Conservation (phyloP, 2,888 invertebrate species). For the Cataglyphis altisquamis region DNA sequence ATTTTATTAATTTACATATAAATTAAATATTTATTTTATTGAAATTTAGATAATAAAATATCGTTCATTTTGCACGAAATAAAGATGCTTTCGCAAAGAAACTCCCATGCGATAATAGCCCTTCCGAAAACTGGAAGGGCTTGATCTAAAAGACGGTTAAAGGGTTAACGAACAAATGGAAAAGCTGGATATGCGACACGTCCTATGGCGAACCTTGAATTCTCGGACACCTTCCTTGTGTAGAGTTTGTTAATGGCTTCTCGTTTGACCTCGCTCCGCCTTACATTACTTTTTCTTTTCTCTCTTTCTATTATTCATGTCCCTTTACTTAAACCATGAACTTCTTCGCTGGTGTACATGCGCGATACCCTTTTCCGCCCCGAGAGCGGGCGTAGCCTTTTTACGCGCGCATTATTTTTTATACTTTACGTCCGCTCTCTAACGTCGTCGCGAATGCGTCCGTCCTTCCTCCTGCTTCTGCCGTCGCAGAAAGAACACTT, state of each 20-base stretch:
- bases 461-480: background rate
- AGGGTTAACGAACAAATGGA: background rate
- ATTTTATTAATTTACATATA: background rate
- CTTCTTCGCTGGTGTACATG: slow-evolving; percentile 50
- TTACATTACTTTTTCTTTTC: slow-evolving; percentile 56
- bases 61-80: background rate
- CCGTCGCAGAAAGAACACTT: slow-evolving; percentile 38
- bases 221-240: slow-evolving; percentile 44
- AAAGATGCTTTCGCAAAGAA: background rate
- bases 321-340: slow-evolving; percentile 72
- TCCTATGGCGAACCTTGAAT: slow-evolving; percentile 14
- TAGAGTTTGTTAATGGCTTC: slow-evolving; percentile 68
- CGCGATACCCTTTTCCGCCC: slow-evolving; percentile 58
- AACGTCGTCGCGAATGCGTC: slow-evolving; percentile 55
- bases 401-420: slow-evolving; percentile 76
- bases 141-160: slow-evolving; percentile 15
- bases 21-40: too few relatives aligned
- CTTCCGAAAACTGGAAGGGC: background rate
- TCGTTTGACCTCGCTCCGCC: slow-evolving; percentile 61
- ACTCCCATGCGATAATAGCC: background rate
- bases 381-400: slow-evolving; percentile 70
- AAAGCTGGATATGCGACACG: slow-evolving; percentile 29
- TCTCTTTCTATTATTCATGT: slow-evolving; percentile 71
- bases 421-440: slow-evolving; percentile 65
- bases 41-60: background rate